These are phyloP conservation scores for Schlechtendalia chinensis DNA, from an alignment of 1,140 invertebrate species.

Conservation along the genomic window DNA sequence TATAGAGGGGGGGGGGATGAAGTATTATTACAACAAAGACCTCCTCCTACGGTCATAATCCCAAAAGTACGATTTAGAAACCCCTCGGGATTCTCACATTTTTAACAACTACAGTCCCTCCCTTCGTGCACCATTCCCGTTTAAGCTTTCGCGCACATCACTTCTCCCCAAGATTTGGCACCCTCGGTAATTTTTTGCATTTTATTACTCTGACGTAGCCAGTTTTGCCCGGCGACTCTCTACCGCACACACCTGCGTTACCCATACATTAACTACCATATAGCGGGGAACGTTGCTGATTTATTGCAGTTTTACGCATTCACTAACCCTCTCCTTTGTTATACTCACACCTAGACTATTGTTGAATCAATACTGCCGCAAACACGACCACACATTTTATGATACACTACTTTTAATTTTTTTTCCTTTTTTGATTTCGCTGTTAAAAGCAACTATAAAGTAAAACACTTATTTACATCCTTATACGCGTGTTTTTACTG, in stretches of 20 bases:
- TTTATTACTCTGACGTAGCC: conserved; percentile 32
- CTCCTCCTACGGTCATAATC: conserved; percentile 30
- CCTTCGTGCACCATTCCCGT: conserved; percentile 62
- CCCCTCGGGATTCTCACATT: conserved; percentile 57
- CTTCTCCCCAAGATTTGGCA: conserved; percentile 38
- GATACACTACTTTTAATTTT: background rate
- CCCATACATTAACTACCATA: background rate
- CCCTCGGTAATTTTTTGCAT: conserved; percentile 33
- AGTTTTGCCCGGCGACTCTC: background rate
- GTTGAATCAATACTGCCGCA: conserved; percentile 34
- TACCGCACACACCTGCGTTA: conserved; percentile 32
- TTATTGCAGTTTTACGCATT: conserved; percentile 27
- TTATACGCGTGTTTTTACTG: background rate
- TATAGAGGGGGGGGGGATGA: conserved; percentile 44
- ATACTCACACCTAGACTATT: background rate
- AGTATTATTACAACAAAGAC: conserved; percentile 30
- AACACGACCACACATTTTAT: conserved; percentile 11
- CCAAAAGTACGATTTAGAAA: conserved; percentile 69
- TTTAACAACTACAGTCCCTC: conserved; percentile 67
- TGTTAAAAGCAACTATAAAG: background rate
- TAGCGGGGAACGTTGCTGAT: background rate
- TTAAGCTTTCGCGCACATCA: conserved; percentile 33
- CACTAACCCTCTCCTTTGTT: conserved; percentile 19
- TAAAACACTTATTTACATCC: conserved; percentile 6
- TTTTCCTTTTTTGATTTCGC: background rate